phyloP scores from a whole-genome alignment of 2,113 vertebrate species.

The Athene cunicularia region DNA sequence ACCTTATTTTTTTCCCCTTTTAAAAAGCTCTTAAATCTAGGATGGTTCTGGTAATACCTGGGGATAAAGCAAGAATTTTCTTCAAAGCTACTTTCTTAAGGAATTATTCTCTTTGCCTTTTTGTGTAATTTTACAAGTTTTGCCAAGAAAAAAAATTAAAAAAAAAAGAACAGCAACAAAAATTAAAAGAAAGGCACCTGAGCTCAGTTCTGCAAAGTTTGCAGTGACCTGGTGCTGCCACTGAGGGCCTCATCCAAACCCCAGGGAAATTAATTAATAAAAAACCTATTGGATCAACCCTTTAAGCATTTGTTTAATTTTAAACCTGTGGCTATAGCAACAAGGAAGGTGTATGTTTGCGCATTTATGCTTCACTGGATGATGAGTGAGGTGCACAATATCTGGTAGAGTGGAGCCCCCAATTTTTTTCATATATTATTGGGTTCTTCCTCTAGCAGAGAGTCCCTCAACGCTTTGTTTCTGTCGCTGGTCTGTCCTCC shows the following conservation, averaged over 20 bases:
- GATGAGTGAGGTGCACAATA: not conserved
- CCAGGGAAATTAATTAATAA: not conserved
- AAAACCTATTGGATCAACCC: not conserved
- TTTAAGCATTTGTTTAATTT: not conserved
- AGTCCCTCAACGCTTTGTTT: not conserved
- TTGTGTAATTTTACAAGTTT: not conserved
- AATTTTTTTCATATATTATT: not conserved
- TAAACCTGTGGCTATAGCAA: not conserved
- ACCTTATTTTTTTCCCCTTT: not conserved
- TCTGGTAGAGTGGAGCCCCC: not conserved
- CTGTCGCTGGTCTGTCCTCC: not conserved
- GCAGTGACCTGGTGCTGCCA: not conserved
- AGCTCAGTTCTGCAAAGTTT: not conserved
- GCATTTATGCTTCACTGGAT: not conserved
- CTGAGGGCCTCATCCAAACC: not conserved
- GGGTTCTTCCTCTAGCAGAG: not conserved
- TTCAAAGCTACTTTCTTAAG: not conserved
- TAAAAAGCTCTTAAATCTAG: not conserved
- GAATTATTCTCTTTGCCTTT: not conserved
- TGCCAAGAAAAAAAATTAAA: not conserved
- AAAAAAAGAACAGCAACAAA: not conserved
- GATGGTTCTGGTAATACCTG: not conserved
- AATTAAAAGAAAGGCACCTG: not conserved
- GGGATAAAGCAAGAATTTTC: not conserved
- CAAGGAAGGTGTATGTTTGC: not conserved